Base-by-base conservation (phyloP, 2,888 invertebrate species). In the Diplolepis rosae region DNA sequence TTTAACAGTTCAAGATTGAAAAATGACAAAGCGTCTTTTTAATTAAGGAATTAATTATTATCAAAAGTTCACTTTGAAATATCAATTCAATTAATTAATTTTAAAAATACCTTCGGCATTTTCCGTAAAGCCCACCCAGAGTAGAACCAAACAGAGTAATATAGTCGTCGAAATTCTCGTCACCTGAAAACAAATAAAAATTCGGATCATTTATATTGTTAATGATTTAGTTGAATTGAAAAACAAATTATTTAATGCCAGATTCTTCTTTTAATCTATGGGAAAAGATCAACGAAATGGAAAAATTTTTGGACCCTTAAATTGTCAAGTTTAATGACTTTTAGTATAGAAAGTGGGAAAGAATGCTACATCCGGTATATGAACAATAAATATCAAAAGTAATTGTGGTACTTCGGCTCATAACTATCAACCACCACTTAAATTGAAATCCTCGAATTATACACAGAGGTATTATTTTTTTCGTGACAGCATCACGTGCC, bases 81-180 rank as follows among this genome's bases (percentile, higher is more conserved):
- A 1, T 22, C 1, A 22, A 3, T 7, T 45, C 2, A 18, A 9
- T 9, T 45, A 2, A 11, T 18, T 45, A 3, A 22, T 18, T 15
- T 45, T 18, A 9, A 9, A 9, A 18, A 45, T 81, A 88, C 88
- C 88, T 85, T 88, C 87, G 69, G 84, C 82, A 79, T 87, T 82
- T 66, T 86, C 82, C 54, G 83, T 77, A 54, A 83, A 76, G 70
- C 80, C 82, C 61, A 84, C 66, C 65, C 88, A 76, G 50, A 86
- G 68, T 61, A 86, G 75, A 66, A 82, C 79, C 77, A 86, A 77
- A 76, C 84, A 88, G 76, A 84, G 75, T 77, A 84, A 75, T 65
- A 80, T 81, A 70, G 80, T 79, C 69, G 78, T 76, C 72, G 78
- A 74, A 74, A 80, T 80, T 69, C 80, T 81, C 83, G 83, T 82